These are phyloP conservation scores for Cryptophagus acutangulus DNA, from an alignment of 2,888 invertebrate species.

Conservation along the genomic window DNA sequence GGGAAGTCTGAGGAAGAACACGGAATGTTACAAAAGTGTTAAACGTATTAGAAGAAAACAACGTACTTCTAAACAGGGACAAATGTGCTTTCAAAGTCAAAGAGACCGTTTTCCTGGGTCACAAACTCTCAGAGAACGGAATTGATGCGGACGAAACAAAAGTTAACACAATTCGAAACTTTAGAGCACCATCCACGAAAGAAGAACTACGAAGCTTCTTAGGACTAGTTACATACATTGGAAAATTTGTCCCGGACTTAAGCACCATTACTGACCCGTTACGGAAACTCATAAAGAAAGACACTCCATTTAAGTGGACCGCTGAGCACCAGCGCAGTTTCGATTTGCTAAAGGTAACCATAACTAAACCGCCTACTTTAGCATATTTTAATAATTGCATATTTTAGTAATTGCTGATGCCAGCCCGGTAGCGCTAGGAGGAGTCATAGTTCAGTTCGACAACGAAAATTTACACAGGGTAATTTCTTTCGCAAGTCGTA, in stretches of 20 bases:
- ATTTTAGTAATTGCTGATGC: constrained; percentile 28
- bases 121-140: constrained; percentile 2
- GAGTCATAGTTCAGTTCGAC: constrained; percentile 28
- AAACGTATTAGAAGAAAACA: constrained; percentile 23
- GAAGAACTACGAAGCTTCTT: constrained; percentile 7
- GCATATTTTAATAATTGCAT: too few species aligned
- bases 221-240: constrained; percentile 1
- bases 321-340: constrained; percentile 8
- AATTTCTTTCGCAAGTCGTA: constrained; percentile 30
- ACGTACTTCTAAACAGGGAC: constrained; percentile 29
- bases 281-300: neutral
- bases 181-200: constrained; percentile 2
- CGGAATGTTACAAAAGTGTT: constrained; percentile 23
- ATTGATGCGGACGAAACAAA: constrained; percentile 7
- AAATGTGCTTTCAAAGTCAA: constrained; percentile 24
- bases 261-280: neutral
- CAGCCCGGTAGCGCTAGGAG: constrained; percentile 33
- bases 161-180: neutral
- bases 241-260: neutral
- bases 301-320: constrained; percentile 2
- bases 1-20: constrained; percentile 31
- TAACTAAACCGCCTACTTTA: too few species aligned
- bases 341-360: constrained; percentile 13
- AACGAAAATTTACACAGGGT: constrained; percentile 21
- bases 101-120: constrained; percentile 1